phyloP scores from a whole-genome alignment of 2,797 vertebrate species.

The Oceanodroma leucorhoa region DNA sequence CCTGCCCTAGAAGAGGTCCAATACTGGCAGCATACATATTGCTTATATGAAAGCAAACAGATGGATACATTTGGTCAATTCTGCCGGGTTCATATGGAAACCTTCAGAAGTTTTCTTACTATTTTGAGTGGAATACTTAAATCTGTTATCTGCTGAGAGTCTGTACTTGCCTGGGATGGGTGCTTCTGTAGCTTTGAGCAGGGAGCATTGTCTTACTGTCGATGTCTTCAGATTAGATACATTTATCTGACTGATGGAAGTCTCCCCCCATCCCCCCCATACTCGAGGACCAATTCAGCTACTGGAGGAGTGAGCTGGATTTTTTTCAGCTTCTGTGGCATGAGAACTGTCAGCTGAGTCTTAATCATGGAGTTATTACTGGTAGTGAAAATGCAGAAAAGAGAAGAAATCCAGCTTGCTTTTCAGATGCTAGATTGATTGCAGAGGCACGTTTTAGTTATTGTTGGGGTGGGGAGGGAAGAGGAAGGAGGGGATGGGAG shows the following conservation, averaged over 20 bases:
- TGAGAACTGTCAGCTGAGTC: constrained; percentile 33
- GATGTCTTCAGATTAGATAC: neutral
- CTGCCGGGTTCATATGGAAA: constrained; percentile 51
- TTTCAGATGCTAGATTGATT: constrained; percentile 14
- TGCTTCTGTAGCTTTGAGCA: constrained; percentile 5
- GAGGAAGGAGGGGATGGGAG: neutral
- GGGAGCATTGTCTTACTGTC: neutral
- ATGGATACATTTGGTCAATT: constrained; percentile 67
- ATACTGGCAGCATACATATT: constrained; percentile 53
- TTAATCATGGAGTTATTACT: constrained; percentile 55
- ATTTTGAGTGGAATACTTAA: constrained; percentile 56
- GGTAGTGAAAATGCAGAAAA: neutral
- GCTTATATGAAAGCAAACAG: constrained; percentile 55
- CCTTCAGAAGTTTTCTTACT: constrained; percentile 54
- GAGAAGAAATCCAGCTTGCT: constrained; percentile 14
- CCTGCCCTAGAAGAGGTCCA: constrained; percentile 61
- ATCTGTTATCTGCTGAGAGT: constrained; percentile 39
- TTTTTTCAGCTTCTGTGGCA: constrained; percentile 8
- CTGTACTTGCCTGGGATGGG: neutral
- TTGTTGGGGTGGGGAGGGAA: neutral
- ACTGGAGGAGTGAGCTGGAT: constrained; percentile 31
- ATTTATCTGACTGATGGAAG: neutral
- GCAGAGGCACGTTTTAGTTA: constrained; percentile 10
- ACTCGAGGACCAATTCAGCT: constrained; percentile 5
- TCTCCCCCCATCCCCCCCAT: neutral